A percentile compares a stretch with the other conserved stretches of the same genome.
Conservation (phyloP, 1,140 invertebrate genomes). For the Triops cancriformis region DNA sequence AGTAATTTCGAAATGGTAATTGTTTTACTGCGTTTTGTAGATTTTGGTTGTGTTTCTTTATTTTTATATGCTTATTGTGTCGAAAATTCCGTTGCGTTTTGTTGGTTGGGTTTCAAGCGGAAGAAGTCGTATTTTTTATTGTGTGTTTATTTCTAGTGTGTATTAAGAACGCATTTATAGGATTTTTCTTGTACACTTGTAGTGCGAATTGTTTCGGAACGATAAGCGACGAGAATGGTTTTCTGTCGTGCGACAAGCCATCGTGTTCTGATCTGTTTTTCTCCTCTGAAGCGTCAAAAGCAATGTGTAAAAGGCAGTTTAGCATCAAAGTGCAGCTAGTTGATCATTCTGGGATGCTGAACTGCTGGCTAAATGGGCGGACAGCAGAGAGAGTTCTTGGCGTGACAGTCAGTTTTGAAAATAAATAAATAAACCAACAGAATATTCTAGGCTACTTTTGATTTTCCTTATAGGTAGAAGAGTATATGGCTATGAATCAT, state of each 20-base stretch:
- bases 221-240: background rate
- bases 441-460: background rate
- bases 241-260: background rate
- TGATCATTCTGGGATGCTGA: background rate
- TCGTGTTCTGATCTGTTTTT: background rate
- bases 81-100: too few species aligned
- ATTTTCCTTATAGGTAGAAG: background rate
- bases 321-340: background rate
- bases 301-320: background rate
- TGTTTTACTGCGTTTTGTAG: background rate
- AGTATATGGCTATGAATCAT: background rate
- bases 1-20: background rate
- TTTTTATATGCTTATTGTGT: background rate
- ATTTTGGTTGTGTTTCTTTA: background rate
- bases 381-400: background rate
- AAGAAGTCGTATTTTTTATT: too few species aligned
- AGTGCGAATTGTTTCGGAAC: background rate
- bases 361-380: background rate
- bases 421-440: background rate
- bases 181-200: too few species aligned
- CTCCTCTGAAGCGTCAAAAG: background rate
- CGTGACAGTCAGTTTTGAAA: background rate
- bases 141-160: too few species aligned
- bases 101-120: too few species aligned
- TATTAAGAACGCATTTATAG: too few species aligned